phyloP scores from a whole-genome alignment of 1,140 invertebrate species.

The Tetramorium alpestre region DNA sequence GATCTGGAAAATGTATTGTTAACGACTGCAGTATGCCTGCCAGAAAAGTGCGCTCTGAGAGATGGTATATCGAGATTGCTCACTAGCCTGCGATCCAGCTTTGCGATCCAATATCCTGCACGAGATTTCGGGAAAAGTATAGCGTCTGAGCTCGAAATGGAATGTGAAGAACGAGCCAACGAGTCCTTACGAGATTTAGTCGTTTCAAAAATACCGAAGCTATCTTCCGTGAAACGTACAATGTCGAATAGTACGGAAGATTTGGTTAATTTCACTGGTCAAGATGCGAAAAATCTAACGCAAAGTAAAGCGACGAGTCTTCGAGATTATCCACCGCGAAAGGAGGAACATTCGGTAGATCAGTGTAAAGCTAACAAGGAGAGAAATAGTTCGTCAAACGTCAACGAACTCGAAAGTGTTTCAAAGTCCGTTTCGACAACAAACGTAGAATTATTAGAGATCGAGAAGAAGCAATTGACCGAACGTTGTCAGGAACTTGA shows the following conservation, averaged over 20 bases:
- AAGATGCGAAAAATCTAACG: conserved; percentile 65
- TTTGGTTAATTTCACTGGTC: conserved; percentile 69
- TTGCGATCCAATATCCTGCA: neutral
- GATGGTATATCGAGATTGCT: conserved; percentile 49
- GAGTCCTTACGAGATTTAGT: conserved; percentile 80
- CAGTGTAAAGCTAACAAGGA: conserved; percentile 63
- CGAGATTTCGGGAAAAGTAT: conserved; percentile 60
- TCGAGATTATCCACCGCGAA: conserved; percentile 82
- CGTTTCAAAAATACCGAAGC: conserved; percentile 72
- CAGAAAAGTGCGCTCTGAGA: conserved; percentile 54
- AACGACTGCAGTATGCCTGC: conserved; percentile 65
- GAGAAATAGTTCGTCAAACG: conserved; percentile 33
- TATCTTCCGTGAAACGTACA: conserved; percentile 42
- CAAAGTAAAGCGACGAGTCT: conserved; percentile 79
- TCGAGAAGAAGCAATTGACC: conserved; percentile 85
- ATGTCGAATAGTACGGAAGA: conserved; percentile 63
- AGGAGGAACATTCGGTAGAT: conserved; percentile 71
- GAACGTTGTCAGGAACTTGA: conserved; percentile 89
- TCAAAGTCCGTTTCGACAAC: neutral
- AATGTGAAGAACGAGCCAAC: conserved; percentile 73
- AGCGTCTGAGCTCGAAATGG: conserved; percentile 72
- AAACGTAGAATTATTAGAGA: conserved; percentile 70
- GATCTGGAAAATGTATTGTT: conserved; percentile 67
- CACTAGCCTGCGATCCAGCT: conserved; percentile 44
- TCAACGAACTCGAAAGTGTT: conserved; percentile 39